Evolutionary conservation across 2,797 vertebrate genomes (phyloP), one percentile per base, ranked within the genome.

Genomic region (Eulemur mongoz): DNA sequence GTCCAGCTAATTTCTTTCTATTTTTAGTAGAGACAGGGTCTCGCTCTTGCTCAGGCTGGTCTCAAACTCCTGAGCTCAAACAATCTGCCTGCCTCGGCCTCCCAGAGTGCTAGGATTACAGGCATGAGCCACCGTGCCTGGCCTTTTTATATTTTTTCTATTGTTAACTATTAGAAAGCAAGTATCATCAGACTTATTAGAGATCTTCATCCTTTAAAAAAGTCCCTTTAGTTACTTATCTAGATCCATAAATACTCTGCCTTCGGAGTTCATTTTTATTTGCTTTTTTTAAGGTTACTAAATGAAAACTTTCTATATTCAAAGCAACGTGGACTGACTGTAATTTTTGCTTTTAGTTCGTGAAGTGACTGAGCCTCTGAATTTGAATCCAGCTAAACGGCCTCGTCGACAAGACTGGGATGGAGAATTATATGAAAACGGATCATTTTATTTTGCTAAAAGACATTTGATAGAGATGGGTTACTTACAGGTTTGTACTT

Each of bases 351-450:
- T 97, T 88, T 93, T 79, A 98, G 98, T 98, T 97, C 98, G 98
- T 88, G 98, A 98, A 82, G 98, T 97, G 94, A 99, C 99, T 23
- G 35, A 87, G 14, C 98, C 99, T 0, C 85, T 99, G 59, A 99
- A 99, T 82, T 96, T 99, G 95, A 95, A 99, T 97, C 99, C 99
- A 0, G 79, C 96, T n/a, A 98, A 98, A 1, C 98, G 99, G 0
- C 99, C 99, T 1, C 98, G 99, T 11, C 98, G 99, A 15, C 99
- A 99, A 97, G 99, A 99, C 97, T 99, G 99, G 99, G 97, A 98
- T 0, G 99, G 99, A 15, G 99, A 99, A 89, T 99, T 99, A 7
- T 99, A 99, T 95, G 99, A 99, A 98, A 99, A 99, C 70, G 99
- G 99, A 2, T 99, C 99, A 0, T 99, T 99, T 97, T 99, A 99